Conservation (phyloP, 2,113 vertebrate species). For the Amia ocellicauda region DNA sequence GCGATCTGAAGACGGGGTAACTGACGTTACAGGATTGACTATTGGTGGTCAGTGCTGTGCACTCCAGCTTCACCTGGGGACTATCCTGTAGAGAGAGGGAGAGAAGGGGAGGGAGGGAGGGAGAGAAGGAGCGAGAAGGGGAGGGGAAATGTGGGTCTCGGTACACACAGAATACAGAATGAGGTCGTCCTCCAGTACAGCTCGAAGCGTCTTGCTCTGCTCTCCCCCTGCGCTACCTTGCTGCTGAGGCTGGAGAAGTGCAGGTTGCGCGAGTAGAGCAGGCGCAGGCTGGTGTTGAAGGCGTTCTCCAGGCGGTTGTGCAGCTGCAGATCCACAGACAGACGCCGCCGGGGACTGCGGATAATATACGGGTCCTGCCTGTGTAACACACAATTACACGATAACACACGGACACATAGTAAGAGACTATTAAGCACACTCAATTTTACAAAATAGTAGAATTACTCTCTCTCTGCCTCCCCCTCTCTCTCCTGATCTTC, state of each 20-base stretch:
- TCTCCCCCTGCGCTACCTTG: conserved; percentile 55
- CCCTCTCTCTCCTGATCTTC: not conserved
- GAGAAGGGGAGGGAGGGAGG: conserved; percentile 2
- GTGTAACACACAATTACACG: not conserved
- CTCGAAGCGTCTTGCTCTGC: not conserved
- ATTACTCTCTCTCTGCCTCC: not conserved
- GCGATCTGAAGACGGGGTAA: conserved; percentile 80
- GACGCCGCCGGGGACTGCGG: conserved; percentile 68
- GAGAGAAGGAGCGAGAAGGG: not conserved
- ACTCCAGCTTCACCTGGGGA: conserved; percentile 78
- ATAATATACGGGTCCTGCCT: conserved; percentile 81
- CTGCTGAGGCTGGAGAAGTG: conserved; percentile 83
- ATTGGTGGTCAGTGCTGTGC: conserved; percentile 57
- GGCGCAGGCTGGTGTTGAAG: conserved; percentile 82
- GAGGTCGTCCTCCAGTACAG: not conserved
- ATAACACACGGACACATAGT: no score
- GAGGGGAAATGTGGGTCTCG: not conserved
- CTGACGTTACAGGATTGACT: conserved; percentile 77
- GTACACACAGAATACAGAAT: no score
- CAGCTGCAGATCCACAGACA: conserved; percentile 72
- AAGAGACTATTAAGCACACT: no score
- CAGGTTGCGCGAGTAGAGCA: conserved; percentile 84
- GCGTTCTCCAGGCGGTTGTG: conserved; percentile 87
- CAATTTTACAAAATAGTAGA: not conserved
- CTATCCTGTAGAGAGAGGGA: conserved; percentile 61